Percentiles rank a stretch among this genome's conserved stretches.
phyloP scores from a whole-genome alignment of 2,888 invertebrate genomes.

The Unio delphinus region DNA sequence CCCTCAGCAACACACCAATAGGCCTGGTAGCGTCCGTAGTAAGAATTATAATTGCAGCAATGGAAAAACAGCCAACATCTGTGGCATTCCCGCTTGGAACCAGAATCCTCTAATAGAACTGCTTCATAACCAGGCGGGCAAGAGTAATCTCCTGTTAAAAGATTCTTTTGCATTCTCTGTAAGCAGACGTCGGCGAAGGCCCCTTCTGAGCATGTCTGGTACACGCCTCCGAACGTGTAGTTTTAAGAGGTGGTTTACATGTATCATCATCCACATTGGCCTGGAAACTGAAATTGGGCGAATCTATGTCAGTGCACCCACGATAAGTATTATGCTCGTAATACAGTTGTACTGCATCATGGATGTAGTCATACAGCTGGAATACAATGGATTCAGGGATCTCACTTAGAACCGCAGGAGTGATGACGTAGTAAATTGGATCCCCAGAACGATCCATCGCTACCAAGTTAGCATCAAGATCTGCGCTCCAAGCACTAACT shows the following conservation, averaged over 20 bases:
- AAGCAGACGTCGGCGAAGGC: slow-evolving; percentile 22
- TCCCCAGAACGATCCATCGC: slow-evolving; percentile 58
- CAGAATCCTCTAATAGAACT: slow-evolving; percentile 30
- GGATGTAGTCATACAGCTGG: slow-evolving; percentile 36
- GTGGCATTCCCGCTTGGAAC: slow-evolving; percentile 28
- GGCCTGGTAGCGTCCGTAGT: slow-evolving; percentile 37
- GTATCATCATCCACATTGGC: slow-evolving; percentile 62
- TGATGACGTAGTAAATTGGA: slow-evolving; percentile 55
- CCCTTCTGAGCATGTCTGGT: slow-evolving; percentile 40
- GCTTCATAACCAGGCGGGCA: slow-evolving; percentile 51
- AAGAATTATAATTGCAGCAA: slow-evolving; percentile 27
- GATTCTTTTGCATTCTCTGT: slow-evolving; percentile 40
- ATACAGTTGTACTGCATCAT: slow-evolving; percentile 49
- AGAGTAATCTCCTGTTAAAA: slow-evolving; percentile 46
- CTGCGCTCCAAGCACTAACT: slow-evolving; percentile 42
- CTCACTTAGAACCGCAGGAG: slow-evolving; percentile 45
- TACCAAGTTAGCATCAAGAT: slow-evolving; percentile 48
- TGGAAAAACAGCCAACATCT: slow-evolving; percentile 40
- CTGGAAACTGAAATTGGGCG: slow-evolving; percentile 54
- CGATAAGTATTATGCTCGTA: slow-evolving; percentile 55
- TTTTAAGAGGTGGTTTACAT: slow-evolving; percentile 46
- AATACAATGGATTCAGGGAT: slow-evolving; percentile 42
- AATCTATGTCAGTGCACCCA: slow-evolving; percentile 53
- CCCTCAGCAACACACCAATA: slow-evolving; percentile 59
- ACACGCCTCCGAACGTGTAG: slow-evolving; percentile 61